Evolutionary conservation across 2,888 invertebrate species (phyloP).

Genomic region (Pseudolycoriella hygida): DNA sequence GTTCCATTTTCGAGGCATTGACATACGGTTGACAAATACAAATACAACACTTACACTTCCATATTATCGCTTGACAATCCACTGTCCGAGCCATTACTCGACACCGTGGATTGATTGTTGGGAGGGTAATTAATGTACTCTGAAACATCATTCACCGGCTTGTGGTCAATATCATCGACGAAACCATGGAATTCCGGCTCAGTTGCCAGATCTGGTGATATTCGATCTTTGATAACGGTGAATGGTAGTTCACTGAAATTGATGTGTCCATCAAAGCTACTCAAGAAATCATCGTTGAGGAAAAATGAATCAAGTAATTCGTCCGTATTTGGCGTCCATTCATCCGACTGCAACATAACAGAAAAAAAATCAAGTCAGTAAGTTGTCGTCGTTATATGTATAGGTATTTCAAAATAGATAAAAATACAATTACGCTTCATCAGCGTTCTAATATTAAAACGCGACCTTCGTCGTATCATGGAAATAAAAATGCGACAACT

Average conservation of each 20-base stretch:
- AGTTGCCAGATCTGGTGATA: not conserved
- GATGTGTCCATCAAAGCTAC: not conserved
- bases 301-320: not conserved
- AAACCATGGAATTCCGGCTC: not conserved
- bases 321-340: not conserved
- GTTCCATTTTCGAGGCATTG: too few relatives aligned
- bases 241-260: not conserved
- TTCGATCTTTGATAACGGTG: not conserved
- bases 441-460: too few relatives aligned
- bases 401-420: too few relatives aligned
- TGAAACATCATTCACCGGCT: not conserved
- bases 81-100: slow-evolving; percentile 38
- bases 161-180: not conserved
- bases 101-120: slow-evolving; percentile 7
- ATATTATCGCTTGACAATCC: slow-evolving; percentile 46
- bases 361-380: too few relatives aligned
- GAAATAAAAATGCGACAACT: too few relatives aligned
- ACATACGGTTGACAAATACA: too few relatives aligned
- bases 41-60: slow-evolving; percentile 31
- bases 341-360: not conserved
- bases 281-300: not conserved
- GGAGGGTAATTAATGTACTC: not conserved
- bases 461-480: too few relatives aligned
- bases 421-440: too few relatives aligned
- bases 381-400: too few relatives aligned